Evolutionary conservation across 1,140 invertebrate genomes (phyloP), one percentile per base, ranked within the genome.

Genomic region (Bombyx mandarina): DNA sequence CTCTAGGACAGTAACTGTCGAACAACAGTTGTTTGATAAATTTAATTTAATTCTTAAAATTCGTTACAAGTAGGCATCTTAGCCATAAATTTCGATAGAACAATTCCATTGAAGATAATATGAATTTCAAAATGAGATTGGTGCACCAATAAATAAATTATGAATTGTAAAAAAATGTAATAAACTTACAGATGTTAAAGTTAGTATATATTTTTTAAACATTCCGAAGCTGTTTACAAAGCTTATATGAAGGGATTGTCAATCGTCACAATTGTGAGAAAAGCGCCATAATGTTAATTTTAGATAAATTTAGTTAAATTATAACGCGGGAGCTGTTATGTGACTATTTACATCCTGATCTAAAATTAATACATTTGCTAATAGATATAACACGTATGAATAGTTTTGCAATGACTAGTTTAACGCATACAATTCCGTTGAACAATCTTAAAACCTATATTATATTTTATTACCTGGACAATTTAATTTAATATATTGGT

Each of bases 151-250:
- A 61, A 54, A 58, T 18, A 18, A 18, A 18, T 18, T 18, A 18
- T 18, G 12, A 18, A 18, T 18, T 18, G 1, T 18, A 18, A 18
- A 18, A 18, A 18, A 18, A 18, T 18, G 12, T 18, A 18, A 18
- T 18, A 18, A 18, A 18, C 12, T 18, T 18, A 18, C 12, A 18
- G 12, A 18, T 18, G 12, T 18, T 18, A 18, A 18, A 18, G 12
- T 18, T 18, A 18, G 12, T 18, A 18, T 18, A 18, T 18, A 0
- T 18, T 18, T 18, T 65, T 73, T 69, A 72, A 86, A 86, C 83
- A 86, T 83, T 86, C 83, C 83, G 81, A 82, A 86, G 83, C 83
- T 84, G 83, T 86, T 64, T 86, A 86, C 83, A 86, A 84, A 83
- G 83, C 83, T 80, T 84, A 81, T 67, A 75, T 76, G 75, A 69